Percentiles rank a stretch among this genome's conserved stretches.
phyloP scores from a whole-genome alignment of 2,888 invertebrate species.

The Holacanthella duospinosa region DNA sequence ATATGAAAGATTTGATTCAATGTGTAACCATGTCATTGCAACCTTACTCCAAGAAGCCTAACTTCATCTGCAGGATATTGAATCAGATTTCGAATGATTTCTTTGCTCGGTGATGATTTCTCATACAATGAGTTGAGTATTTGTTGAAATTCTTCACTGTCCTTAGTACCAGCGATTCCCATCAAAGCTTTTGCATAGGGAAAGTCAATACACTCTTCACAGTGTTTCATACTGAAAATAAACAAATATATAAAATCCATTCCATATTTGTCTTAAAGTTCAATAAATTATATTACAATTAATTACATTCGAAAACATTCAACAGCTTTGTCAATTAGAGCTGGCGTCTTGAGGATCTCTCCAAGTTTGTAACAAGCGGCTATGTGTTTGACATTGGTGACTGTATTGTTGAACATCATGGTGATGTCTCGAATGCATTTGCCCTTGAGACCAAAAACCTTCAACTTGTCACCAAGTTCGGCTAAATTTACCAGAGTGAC shows the following conservation, averaged over 20 bases:
- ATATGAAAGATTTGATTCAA: too few relatives aligned
- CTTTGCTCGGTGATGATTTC: background rate
- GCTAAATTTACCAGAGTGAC: background rate
- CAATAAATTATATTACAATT: too few relatives aligned
- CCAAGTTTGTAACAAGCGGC: background rate
- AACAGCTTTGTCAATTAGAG: background rate
- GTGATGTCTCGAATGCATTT: background rate
- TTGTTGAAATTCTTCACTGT: background rate
- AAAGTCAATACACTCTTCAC: background rate
- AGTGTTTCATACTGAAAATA: background rate
- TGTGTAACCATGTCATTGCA: too few relatives aligned
- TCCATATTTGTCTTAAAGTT: too few relatives aligned
- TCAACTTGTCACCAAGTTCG: background rate
- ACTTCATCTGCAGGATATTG: background rate
- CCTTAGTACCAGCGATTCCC: background rate
- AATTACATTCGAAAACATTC: background rate
- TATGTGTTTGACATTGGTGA: background rate
- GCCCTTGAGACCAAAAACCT: background rate
- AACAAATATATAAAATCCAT: background rate
- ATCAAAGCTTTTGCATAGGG: constrained; percentile 1
- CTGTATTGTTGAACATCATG: constrained; percentile 1
- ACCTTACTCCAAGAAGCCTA: background rate
- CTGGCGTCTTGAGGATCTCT: background rate
- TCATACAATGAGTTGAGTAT: background rate
- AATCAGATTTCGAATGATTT: background rate